Conservation (phyloP, 2,888 invertebrate species). For the Rapana venosa region DNA sequence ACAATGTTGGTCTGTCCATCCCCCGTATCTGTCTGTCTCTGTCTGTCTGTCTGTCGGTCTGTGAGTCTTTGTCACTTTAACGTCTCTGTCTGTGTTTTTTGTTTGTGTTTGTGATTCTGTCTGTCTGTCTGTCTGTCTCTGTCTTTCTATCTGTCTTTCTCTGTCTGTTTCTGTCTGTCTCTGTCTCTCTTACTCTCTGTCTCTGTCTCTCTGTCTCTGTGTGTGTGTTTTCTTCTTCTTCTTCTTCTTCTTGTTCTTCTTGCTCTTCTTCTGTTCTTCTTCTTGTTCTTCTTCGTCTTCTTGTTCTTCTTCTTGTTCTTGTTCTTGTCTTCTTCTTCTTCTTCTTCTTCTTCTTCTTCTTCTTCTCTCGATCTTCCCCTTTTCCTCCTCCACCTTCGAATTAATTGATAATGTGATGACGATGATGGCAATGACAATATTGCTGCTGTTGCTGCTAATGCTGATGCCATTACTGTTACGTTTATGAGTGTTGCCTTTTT, state of each 20-base stretch:
- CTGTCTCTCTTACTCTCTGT: not conserved
- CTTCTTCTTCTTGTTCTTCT: not conserved
- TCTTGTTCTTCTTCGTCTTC: not conserved
- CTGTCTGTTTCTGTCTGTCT: not conserved
- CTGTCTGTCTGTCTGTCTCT: not conserved
- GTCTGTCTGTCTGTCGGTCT: not conserved
- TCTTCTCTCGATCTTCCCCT: not conserved
- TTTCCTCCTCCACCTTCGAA: not conserved
- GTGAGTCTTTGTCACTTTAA: not conserved
- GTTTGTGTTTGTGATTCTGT: not conserved
- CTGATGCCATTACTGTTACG: no score
- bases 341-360: not conserved
- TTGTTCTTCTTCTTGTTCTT: not conserved
- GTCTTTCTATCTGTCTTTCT: not conserved
- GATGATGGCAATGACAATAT: no score
- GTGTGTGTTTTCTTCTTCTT: not conserved
- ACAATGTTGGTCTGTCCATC: not conserved
- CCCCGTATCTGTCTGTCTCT: constrained; percentile 2
- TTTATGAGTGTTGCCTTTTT: no score
- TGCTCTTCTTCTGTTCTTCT: not conserved
- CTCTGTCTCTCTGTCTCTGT: not conserved
- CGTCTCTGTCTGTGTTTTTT: not conserved
- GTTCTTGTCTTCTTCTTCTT: not conserved
- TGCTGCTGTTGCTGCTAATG: no score
- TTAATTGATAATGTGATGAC: no score